These are phyloP conservation scores for Heliconius cydno DNA, from an alignment of 2,888 invertebrate species.

Conservation along the genomic window DNA sequence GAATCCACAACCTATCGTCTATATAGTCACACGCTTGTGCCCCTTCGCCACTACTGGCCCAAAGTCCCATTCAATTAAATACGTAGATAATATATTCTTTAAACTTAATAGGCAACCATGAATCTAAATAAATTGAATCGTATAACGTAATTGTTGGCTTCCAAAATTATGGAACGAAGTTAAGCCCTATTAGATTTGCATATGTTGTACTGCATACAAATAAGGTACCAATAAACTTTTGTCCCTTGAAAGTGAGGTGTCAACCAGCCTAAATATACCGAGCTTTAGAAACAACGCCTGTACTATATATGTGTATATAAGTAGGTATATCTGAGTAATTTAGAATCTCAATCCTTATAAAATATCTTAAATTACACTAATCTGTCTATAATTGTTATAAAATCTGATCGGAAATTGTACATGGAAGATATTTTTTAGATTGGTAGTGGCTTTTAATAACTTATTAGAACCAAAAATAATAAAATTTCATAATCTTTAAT, in stretches of 20 bases:
- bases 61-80: not conserved
- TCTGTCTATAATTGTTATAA: not conserved
- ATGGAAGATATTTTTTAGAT: no score
- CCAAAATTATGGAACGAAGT: conserved; percentile 26
- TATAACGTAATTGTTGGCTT: not conserved
- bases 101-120: not conserved
- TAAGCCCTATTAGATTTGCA: conserved; percentile 49
- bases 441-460: no score
- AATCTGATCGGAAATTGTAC: no score
- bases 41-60: not conserved
- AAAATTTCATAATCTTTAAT: no score
- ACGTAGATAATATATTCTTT: not conserved
- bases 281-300: conserved; percentile 51
- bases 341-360: not conserved
- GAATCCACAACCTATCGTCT: not conserved
- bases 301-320: no score
- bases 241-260: conserved; percentile 64
- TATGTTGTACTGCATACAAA: conserved; percentile 55
- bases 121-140: not conserved
- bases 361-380: not conserved
- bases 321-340: not conserved
- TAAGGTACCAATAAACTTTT: conserved; percentile 63
- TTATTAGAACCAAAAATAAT: no score
- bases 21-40: not conserved
- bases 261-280: conserved; percentile 55